Evolutionary conservation across 2,113 vertebrate species (phyloP).

Genomic region (Condylura cristata): DNA sequence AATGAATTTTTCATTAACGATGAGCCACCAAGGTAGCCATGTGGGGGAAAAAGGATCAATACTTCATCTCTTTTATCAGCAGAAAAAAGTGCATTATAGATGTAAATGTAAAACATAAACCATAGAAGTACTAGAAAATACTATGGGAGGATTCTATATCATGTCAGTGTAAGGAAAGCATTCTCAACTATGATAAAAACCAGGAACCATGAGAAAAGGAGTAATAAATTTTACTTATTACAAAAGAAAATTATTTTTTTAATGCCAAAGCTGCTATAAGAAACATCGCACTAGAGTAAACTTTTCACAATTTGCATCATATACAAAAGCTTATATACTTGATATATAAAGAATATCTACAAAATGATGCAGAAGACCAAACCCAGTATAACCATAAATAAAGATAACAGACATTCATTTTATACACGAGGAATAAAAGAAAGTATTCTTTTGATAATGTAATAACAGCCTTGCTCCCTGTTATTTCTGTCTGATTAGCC

Average conservation of each 20-base stretch:
- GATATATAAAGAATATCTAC: neutral
- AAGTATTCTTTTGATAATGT: neutral
- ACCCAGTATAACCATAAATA: neutral
- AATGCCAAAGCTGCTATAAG: neutral
- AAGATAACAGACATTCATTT: neutral
- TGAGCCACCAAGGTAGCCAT: neutral
- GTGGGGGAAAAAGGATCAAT: constrained; percentile 15
- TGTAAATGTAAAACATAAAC: constrained; percentile 47
- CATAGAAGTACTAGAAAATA: constrained; percentile 5
- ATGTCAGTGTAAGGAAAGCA: constrained; percentile 4
- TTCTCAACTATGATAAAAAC: constrained; percentile 29
- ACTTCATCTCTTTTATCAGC: neutral
- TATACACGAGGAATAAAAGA: neutral
- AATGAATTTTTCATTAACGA: constrained; percentile 40
- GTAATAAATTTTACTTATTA: constrained; percentile 14
- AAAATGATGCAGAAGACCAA: neutral
- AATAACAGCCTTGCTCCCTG: neutral
- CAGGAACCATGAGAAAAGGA: constrained; percentile 7
- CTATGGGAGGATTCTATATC: constrained; percentile 2
- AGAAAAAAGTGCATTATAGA: neutral
- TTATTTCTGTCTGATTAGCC: neutral
- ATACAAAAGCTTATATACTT: neutral
- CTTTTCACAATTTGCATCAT: neutral
- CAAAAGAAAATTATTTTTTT: constrained; percentile 17
- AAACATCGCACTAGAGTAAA: neutral